Percentiles rank a stretch among this genome's conserved stretches.
phyloP scores from a whole-genome alignment of 2,888 invertebrate genomes.

The Caenorhabditis panamensis region DNA sequence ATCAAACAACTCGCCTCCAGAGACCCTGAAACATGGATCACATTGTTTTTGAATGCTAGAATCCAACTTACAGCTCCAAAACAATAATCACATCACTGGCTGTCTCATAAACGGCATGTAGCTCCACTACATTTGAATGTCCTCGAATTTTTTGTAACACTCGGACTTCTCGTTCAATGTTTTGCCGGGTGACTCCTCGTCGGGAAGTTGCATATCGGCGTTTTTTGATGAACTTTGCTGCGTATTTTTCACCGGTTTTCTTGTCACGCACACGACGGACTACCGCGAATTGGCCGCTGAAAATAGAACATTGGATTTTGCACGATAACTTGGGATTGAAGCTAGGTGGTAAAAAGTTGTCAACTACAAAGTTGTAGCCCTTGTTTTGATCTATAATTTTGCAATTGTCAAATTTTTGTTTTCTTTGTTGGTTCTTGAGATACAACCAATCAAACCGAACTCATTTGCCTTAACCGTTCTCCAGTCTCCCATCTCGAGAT shows the following conservation, averaged over 20 bases:
- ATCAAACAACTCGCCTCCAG: conserved; percentile 86
- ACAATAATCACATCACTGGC: conserved; percentile 85
- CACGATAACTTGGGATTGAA: background rate
- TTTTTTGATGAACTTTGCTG: conserved; percentile 85
- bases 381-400: no score
- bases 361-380: no score
- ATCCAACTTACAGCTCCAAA: conserved; percentile 83
- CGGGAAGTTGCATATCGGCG: conserved; percentile 84
- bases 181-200: conserved; percentile 84
- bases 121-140: conserved; percentile 84
- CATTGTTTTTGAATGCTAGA: no score
- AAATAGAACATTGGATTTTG: no score
- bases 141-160: conserved; percentile 84
- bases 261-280: conserved; percentile 85
- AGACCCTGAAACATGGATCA: conserved; percentile 83
- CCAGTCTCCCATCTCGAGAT: no score
- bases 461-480: no score
- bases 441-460: no score
- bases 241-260: conserved; percentile 84
- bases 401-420: no score
- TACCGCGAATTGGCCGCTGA: conserved; percentile 86
- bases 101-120: conserved; percentile 85
- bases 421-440: no score
- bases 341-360: background rate
- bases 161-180: conserved; percentile 84